Evolutionary conservation across 1,140 invertebrate genomes (phyloP).

Genomic region (Drosophila athabasca): DNA sequence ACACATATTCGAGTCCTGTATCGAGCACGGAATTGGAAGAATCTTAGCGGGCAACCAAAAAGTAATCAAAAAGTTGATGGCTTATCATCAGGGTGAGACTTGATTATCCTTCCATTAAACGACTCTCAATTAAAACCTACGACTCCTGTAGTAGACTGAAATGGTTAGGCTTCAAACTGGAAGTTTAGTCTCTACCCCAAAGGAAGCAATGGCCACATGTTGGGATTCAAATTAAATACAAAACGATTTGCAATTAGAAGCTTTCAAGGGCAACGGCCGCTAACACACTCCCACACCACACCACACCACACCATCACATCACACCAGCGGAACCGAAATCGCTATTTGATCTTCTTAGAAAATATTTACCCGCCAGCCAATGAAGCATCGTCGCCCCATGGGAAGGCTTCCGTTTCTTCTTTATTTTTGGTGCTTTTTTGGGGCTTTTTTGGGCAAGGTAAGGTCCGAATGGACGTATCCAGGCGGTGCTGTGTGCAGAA

Average conservation of each 20-base stretch:
- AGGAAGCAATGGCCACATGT: too few relatives aligned
- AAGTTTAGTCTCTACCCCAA: too few relatives aligned
- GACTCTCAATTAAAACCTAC: too few relatives aligned
- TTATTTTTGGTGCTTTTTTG: constrained; percentile 2
- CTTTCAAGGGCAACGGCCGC: constrained; percentile 58
- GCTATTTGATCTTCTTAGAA: constrained; percentile 25
- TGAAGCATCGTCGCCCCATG: constrained; percentile 41
- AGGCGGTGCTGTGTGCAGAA: constrained; percentile 55
- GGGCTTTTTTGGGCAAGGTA: constrained; percentile 28
- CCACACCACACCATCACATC: background rate
- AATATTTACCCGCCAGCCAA: constrained; percentile 37
- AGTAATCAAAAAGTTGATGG: too few relatives aligned
- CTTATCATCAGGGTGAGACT: too few relatives aligned
- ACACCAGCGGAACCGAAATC: background rate
- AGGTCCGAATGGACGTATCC: constrained; percentile 21
- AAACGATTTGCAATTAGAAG: constrained; percentile 61
- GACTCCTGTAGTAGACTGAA: too few relatives aligned
- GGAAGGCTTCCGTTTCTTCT: constrained; percentile 37
- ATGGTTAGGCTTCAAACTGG: too few relatives aligned
- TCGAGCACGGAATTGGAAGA: background rate
- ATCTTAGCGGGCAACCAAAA: too few relatives aligned
- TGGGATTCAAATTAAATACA: background rate
- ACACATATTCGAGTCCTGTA: too few relatives aligned
- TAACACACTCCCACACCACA: background rate
- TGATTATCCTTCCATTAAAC: too few relatives aligned